Conservation (phyloP, 2,888 invertebrate species). For the Acrobasis consociella region DNA sequence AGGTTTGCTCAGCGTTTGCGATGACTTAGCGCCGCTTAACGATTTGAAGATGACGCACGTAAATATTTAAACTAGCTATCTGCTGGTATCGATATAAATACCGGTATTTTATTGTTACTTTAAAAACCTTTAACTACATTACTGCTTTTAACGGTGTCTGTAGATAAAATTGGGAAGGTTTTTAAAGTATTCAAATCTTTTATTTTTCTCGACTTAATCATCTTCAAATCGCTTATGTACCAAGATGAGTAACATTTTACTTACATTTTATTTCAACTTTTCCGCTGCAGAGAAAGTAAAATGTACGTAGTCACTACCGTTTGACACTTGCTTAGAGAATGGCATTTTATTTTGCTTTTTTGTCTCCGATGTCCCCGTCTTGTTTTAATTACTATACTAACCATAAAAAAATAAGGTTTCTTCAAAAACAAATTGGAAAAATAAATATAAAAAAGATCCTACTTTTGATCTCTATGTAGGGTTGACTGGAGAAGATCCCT, state of each 20-base stretch:
- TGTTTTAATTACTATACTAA: not conserved
- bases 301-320: slow-evolving; percentile 58
- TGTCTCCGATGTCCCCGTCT: slow-evolving; percentile 36
- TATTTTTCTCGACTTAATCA: not conserved
- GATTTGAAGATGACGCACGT: slow-evolving; percentile 33
- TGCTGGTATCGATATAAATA: no score
- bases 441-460: no score
- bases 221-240: not conserved
- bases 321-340: slow-evolving; percentile 48
- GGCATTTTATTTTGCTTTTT: slow-evolving; percentile 51
- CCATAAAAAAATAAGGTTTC: no score
- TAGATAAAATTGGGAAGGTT: no score
- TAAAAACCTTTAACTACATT: no score
- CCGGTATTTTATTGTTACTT: no score
- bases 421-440: no score
- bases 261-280: slow-evolving; percentile 41
- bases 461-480: no score
- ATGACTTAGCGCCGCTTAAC: slow-evolving; percentile 35
- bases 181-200: not conserved
- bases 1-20: slow-evolving; percentile 40
- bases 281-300: slow-evolving; percentile 79
- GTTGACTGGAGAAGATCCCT: no score
- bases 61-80: no score
- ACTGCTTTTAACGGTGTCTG: no score
- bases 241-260: not conserved